A percentile compares a stretch with the other conserved stretches of the same genome.
phyloP scores from a whole-genome alignment of 37 sponge, comb jelly and placozoan genomes.

The Geodia barretti region DNA sequence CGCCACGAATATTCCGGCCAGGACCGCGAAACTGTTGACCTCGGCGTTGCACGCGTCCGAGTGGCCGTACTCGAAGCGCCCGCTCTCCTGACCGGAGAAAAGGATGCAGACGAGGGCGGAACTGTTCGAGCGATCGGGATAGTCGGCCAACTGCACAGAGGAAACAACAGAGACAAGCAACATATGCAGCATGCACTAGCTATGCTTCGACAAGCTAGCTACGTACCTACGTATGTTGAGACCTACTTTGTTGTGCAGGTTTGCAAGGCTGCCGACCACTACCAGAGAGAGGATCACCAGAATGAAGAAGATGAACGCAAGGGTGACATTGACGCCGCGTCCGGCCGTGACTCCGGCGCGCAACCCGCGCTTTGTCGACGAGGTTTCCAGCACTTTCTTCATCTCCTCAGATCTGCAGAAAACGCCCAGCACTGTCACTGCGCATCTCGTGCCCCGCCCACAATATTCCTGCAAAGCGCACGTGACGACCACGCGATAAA shows the following conservation, averaged over 20 bases:
- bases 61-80: conserved; percentile 1
- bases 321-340: conserved; percentile 37
- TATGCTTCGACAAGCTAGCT: not conserved
- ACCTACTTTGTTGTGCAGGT: conserved; percentile 4
- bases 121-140: conserved; percentile 6
- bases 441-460: too few relatives aligned
- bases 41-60: conserved; percentile 33
- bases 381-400: not conserved
- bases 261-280: conserved; percentile 42
- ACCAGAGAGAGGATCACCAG: conserved; percentile 38
- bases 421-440: too few relatives aligned
- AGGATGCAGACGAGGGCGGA: conserved; percentile 31
- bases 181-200: not conserved
- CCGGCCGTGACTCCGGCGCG: conserved; percentile 43
- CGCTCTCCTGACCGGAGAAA: conserved; percentile 14
- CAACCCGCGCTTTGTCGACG: not conserved
- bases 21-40: conserved; percentile 5
- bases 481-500: too few relatives aligned
- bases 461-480: too few relatives aligned
- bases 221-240: not conserved
- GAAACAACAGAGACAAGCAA: not conserved
- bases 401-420: too few relatives aligned
- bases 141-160: not conserved
- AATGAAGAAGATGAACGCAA: conserved; percentile 31
- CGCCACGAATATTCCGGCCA: conserved; percentile 14